Base-by-base conservation (phyloP, 2,797 vertebrate genomes). In the Oreochromis mossambicus region DNA sequence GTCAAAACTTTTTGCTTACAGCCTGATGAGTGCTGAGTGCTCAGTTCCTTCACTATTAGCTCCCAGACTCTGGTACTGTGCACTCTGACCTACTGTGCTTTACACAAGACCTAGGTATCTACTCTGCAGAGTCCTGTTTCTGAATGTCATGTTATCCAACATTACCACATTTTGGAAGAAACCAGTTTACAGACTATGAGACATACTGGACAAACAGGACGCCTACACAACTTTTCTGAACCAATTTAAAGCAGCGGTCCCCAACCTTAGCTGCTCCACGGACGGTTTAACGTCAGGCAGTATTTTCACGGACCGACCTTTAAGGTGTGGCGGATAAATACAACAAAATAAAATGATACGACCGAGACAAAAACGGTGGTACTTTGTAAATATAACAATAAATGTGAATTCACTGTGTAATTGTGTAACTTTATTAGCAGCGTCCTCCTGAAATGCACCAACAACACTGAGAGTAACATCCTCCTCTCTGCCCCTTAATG, bases 351-450 rank as follows among this genome's bases (percentile, higher is more conserved):
- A 51, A 26, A 0, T 5, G n/a, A 52, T 6, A 52, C 19, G 3
- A 26, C n/a, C n/a, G n/a, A n/a, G n/a, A n/a, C 26, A 26, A 26
- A 26, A 26, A 26, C 26, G 26, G 26, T 26, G 26, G 26, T 26
- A 26, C 1, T 26, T 26, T 2, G n/a, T 52, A 52, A 0, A 52
- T 52, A 52, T 21, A 52, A 21, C 0, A 24, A 54, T 54, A 54
- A 54, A 54, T 0, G 3, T 0, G 0, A 55, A 55, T 55, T 26
- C 0, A 14, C 0, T 54, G 21, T 2, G 21, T 24, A 13, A 24
- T 0, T 54, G 21, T 54, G 52, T 54, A 54, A 54, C 52, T 26
- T 14, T 14, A 55, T 55, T 55, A 26, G 21, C 52, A 55, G 52
- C 4, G 2, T 55, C 24, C 24, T 26, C 13, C 54, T 55, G 24